Percentiles rank a stretch among this genome's conserved stretches.
Conservation (phyloP, 2,888 invertebrate genomes). For the Amblyjoppa fuscipennis region DNA sequence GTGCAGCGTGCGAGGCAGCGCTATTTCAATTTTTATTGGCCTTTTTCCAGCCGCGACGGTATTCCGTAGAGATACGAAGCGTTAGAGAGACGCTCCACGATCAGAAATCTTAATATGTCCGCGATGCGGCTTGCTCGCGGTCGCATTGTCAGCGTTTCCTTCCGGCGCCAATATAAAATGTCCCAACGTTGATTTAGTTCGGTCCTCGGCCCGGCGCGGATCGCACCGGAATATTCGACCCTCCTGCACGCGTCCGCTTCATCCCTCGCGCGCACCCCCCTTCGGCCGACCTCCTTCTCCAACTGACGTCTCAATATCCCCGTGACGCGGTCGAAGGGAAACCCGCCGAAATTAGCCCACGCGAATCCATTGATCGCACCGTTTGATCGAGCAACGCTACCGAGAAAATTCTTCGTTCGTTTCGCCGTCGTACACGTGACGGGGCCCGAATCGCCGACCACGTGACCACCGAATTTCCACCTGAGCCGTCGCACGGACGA, state of each 20-base stretch:
- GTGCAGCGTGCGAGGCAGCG: constrained; percentile 17
- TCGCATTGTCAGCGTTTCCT: constrained; percentile 81
- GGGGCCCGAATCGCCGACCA: not conserved
- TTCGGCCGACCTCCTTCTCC: constrained; percentile 1
- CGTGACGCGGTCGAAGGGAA: not conserved
- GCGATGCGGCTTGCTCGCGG: constrained; percentile 69
- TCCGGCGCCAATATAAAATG: constrained; percentile 82
- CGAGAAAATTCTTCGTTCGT: not conserved
- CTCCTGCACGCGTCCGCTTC: not conserved
- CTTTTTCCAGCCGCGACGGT: constrained; percentile 7
- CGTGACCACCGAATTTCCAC: too few species aligned
- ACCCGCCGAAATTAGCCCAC: not conserved
- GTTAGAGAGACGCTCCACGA: constrained; percentile 67
- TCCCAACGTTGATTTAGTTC: constrained; percentile 83
- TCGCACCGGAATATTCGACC: constrained; percentile 18
- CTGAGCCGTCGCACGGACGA: too few species aligned
- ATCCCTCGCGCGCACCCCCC: not conserved
- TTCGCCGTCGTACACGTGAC: not conserved
- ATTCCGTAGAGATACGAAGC: constrained; percentile 6
- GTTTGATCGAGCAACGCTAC: not conserved
- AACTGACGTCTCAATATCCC: constrained; percentile 11
- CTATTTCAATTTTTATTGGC: constrained; percentile 31
- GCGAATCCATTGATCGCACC: not conserved
- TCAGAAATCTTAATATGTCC: constrained; percentile 84
- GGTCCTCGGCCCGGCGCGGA: not conserved